Evolutionary conservation across 1,140 invertebrate genomes (phyloP).

Genomic region (Probaryconus sp.): DNA sequence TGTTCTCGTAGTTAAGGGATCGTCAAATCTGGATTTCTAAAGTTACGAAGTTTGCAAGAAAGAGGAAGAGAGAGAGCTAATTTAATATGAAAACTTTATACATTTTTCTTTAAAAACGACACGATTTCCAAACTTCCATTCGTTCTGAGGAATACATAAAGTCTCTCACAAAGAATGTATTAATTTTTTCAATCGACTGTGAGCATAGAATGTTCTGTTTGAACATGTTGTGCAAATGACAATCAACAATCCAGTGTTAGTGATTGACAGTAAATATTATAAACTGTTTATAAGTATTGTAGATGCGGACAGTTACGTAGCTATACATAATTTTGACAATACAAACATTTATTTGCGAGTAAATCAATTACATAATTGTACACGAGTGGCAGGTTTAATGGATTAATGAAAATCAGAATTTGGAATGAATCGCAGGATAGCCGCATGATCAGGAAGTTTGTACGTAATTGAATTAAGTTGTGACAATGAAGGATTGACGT

Average conservation of each 20-base stretch:
- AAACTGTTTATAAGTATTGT: conserved; percentile 23
- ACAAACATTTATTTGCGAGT: conserved; percentile 34
- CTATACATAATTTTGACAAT: conserved; percentile 8
- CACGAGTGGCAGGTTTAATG: conserved; percentile 49
- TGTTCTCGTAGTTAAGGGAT: conserved; percentile 22
- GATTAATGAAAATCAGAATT: conserved; percentile 54
- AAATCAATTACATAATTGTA: conserved; percentile 37
- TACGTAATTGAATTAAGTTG: conserved; percentile 59
- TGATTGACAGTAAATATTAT: conserved; percentile 21
- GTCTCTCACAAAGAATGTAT: conserved; percentile 7
- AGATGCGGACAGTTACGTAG: conserved; percentile 6
- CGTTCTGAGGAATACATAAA: conserved; percentile 16
- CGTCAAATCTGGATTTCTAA: conserved; percentile 31
- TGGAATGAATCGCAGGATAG: conserved; percentile 41
- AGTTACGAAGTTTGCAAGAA: conserved; percentile 31
- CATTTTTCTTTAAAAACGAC: conserved; percentile 34
- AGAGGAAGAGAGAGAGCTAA: too few relatives aligned
- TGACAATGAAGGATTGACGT: conserved; percentile 62
- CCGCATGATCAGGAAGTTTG: conserved; percentile 60
- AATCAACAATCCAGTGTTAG: not conserved
- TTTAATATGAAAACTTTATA: conserved; percentile 40
- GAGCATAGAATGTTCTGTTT: not conserved
- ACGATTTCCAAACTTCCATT: conserved; percentile 29
- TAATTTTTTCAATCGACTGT: not conserved
- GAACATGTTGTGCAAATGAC: not conserved